phyloP scores from a whole-genome alignment of 2,113 vertebrate species.

The Aspidoscelis tigris region DNA sequence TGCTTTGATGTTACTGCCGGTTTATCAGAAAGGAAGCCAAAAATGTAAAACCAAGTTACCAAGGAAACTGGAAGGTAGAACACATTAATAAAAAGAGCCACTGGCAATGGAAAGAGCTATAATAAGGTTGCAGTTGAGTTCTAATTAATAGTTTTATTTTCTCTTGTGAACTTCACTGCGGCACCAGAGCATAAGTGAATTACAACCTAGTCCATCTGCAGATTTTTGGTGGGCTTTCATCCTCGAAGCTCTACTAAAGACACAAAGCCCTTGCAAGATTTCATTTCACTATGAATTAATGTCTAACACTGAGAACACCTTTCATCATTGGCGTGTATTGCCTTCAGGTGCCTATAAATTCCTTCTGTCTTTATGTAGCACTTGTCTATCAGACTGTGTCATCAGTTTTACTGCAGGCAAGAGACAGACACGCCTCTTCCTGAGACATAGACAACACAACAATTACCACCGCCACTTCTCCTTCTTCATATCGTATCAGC shows the following conservation, averaged over 20 bases:
- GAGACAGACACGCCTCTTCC: slow-evolving; percentile 77
- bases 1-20: background rate
- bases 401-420: slow-evolving; percentile 81
- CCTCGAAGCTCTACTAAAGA: slow-evolving; percentile 58
- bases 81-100: background rate
- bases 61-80: slow-evolving; percentile 4
- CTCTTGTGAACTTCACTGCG: slow-evolving; percentile 62
- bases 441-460: slow-evolving; percentile 77
- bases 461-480: slow-evolving; percentile 72
- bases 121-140: slow-evolving; percentile 31
- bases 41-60: slow-evolving; percentile 16
- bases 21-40: background rate
- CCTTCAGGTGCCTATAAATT: slow-evolving; percentile 82
- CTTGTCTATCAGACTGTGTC: slow-evolving; percentile 80
- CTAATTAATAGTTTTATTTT: slow-evolving; percentile 39
- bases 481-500: slow-evolving; percentile 67
- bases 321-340: slow-evolving; percentile 78
- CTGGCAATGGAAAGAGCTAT: slow-evolving; percentile 5
- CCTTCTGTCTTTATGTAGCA: slow-evolving; percentile 75
- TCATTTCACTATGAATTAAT: slow-evolving; percentile 75
- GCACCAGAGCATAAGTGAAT: slow-evolving; percentile 60
- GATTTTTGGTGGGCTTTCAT: slow-evolving; percentile 67
- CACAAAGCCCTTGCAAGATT: slow-evolving; percentile 70
- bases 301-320: slow-evolving; percentile 73
- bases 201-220: slow-evolving; percentile 62